Percentiles rank a stretch among this genome's conserved stretches.
phyloP scores from a whole-genome alignment of 2,797 vertebrate genomes.

The Agapornis canus region DNA sequence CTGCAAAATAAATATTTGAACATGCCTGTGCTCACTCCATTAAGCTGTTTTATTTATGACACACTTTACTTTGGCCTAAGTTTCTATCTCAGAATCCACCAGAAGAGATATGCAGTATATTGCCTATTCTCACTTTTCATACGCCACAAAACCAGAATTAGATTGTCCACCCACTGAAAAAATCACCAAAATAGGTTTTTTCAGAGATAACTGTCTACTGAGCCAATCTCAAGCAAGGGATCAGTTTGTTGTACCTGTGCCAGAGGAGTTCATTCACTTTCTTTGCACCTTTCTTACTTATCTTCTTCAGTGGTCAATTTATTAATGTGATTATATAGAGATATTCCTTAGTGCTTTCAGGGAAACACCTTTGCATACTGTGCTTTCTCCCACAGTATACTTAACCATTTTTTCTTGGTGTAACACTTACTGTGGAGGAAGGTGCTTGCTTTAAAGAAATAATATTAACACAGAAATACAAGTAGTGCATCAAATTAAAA shows the following conservation, averaged over 20 bases:
- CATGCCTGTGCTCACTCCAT: not conserved
- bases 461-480: not conserved
- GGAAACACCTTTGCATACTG: not conserved
- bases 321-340: not conserved
- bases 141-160: not conserved
- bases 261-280: not conserved
- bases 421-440: not conserved
- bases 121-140: not conserved
- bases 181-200: not conserved
- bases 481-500: not conserved
- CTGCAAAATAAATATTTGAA: not conserved
- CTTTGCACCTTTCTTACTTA: not conserved
- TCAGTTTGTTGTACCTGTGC: not conserved
- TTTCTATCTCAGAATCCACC: not conserved
- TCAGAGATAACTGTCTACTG: not conserved
- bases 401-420: not conserved
- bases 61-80: not conserved
- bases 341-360: not conserved
- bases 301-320: not conserved
- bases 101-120: not conserved
- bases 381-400: not conserved
- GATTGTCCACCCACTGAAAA: not conserved
- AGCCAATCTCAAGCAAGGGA: not conserved
- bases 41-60: not conserved
- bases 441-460: constrained; percentile 2